phyloP scores from a whole-genome alignment of 2,797 vertebrate species.

The Amniataba percoides region DNA sequence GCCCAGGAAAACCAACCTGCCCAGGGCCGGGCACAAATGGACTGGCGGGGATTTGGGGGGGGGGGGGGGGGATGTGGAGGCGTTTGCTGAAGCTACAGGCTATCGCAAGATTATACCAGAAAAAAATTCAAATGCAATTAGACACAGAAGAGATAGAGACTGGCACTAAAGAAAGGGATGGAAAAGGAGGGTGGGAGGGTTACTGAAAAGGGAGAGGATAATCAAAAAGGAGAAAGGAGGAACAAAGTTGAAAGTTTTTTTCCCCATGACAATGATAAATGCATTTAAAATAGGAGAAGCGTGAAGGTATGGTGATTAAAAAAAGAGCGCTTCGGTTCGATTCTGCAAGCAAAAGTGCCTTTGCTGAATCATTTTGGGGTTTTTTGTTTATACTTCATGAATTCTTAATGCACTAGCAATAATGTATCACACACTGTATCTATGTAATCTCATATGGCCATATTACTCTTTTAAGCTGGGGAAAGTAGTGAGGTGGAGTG shows the following conservation, averaged over 20 bases:
- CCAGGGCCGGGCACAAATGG: slow-evolving; percentile 81
- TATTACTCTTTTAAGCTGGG: slow-evolving; percentile 74
- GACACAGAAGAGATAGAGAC: slow-evolving; percentile 77
- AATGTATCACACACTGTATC: slow-evolving; percentile 78
- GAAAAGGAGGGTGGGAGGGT: slow-evolving; percentile 34
- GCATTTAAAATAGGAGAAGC: slow-evolving; percentile 76
- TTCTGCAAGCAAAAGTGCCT: slow-evolving; percentile 72
- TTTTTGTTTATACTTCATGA: slow-evolving; percentile 80
- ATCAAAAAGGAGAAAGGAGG: slow-evolving; percentile 58
- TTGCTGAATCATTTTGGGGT: slow-evolving; percentile 70
- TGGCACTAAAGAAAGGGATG: slow-evolving; percentile 61
- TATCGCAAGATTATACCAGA: slow-evolving; percentile 80
- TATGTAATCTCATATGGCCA: slow-evolving; percentile 75
- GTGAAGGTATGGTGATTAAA: slow-evolving; percentile 79
- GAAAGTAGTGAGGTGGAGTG: slow-evolving; percentile 59
- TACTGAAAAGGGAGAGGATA: slow-evolving; percentile 59
- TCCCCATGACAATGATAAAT: slow-evolving; percentile 77
- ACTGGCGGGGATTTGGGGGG: slow-evolving; percentile 63
- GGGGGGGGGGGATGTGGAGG: slow-evolving; percentile 12
- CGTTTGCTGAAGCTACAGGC: slow-evolving; percentile 60
- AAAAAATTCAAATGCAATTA: slow-evolving; percentile 83
- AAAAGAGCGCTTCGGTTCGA: slow-evolving; percentile 69
- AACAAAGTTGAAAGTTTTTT: slow-evolving; percentile 67
- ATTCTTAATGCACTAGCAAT: slow-evolving; percentile 81
- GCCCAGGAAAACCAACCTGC: slow-evolving; percentile 84